Evolutionary conservation across 2,888 invertebrate genomes (phyloP).

Genomic region (Hydrotaea cyrtoneurina): DNA sequence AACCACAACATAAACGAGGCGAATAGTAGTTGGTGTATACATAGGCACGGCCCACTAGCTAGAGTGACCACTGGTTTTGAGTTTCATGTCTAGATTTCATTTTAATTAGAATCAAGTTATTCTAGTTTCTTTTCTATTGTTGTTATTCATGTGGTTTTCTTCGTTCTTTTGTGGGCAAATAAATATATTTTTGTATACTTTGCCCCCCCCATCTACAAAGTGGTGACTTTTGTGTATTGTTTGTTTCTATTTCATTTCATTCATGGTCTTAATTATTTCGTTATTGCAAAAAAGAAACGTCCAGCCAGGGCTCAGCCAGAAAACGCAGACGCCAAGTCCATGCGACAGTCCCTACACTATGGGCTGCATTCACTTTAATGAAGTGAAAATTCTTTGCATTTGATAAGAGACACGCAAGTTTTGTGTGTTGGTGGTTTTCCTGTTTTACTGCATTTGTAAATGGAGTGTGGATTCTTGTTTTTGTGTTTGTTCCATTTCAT

Average conservation of each 20-base stretch:
- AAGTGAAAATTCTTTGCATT: constrained; percentile 78
- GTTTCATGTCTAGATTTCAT: constrained; percentile 28
- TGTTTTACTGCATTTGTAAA: neutral
- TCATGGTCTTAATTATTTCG: constrained; percentile 42
- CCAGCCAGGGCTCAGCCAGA: neutral
- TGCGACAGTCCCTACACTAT: neutral
- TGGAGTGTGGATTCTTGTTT: neutral
- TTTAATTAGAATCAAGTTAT: constrained; percentile 57
- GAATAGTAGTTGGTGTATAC: neutral
- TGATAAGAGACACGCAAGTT: constrained; percentile 77
- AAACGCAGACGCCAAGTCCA: too few species aligned
- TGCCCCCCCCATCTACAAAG: neutral
- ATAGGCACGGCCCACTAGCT: constrained; percentile 40
- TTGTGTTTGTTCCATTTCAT: neutral
- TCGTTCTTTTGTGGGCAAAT: neutral
- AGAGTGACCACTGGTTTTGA: constrained; percentile 10
- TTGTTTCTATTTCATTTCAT: constrained; percentile 8
- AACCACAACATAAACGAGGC: neutral
- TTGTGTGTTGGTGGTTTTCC: neutral
- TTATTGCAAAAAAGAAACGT: too few species aligned
- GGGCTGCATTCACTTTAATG: constrained; percentile 77
- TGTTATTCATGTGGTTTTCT: constrained; percentile 26
- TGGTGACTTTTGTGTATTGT: constrained; percentile 2
- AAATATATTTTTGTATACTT: neutral
- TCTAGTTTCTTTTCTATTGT: constrained; percentile 29